phyloP scores from a whole-genome alignment of 1,140 invertebrate species.

The Pseudomyrmex cubaensis region DNA sequence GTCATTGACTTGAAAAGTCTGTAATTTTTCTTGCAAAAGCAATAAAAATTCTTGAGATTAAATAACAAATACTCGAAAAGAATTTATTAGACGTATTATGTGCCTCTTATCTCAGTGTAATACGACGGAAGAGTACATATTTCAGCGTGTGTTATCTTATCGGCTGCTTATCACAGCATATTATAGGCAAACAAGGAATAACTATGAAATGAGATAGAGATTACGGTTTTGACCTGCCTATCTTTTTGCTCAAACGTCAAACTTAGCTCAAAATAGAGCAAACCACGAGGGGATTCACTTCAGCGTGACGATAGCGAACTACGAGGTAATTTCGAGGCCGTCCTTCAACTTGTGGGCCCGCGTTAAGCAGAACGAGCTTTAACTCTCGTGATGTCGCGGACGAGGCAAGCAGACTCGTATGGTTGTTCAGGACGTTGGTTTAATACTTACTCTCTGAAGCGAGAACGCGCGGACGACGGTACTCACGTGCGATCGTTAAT shows the following conservation, averaged over 20 bases:
- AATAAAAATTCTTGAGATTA: constrained; percentile 5
- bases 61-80: constrained; percentile 9
- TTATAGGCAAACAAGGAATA: not conserved
- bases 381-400: not conserved
- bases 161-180: not conserved
- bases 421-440: constrained; percentile 29
- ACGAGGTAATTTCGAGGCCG: constrained; percentile 5
- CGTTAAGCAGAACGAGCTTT: not conserved
- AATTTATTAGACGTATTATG: not conserved
- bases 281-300: not conserved
- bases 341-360: not conserved
- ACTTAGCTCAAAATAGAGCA: not conserved
- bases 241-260: constrained; percentile 13
- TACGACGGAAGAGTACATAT: not conserved
- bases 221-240: constrained; percentile 26
- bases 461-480: constrained; percentile 17
- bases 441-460: constrained; percentile 25
- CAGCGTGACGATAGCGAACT: not conserved
- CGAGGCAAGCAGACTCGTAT: no score
- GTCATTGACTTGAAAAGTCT: not conserved
- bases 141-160: constrained; percentile 6
- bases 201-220: constrained; percentile 6
- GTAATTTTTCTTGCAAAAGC: not conserved
- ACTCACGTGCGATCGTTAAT: constrained; percentile 59
- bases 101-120: not conserved